Percentiles rank a stretch among this genome's conserved stretches.
These are phyloP conservation scores for Trichopria drosophilae DNA, from an alignment of 2,888 invertebrate species.

Conservation along the genomic window DNA sequence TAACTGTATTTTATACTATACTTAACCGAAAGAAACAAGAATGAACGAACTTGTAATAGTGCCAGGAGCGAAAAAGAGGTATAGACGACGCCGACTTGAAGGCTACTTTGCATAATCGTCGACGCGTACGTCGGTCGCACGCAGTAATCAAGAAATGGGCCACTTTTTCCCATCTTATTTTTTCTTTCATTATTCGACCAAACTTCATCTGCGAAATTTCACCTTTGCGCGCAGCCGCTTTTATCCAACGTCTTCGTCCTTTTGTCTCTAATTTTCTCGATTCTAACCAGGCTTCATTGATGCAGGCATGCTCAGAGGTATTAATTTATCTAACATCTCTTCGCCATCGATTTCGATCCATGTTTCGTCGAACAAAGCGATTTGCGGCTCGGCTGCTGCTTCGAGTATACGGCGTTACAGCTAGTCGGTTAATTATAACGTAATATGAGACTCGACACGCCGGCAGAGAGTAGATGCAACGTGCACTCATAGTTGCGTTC, in stretches of 20 bases:
- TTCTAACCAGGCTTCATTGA: too few relatives aligned
- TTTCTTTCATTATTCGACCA: constrained; percentile 5
- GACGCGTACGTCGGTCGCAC: constrained; percentile 35
- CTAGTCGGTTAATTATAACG: constrained; percentile 12
- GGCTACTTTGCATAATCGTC: constrained; percentile 45
- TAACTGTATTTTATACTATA: too few relatives aligned
- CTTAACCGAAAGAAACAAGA: too few relatives aligned
- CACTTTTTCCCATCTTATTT: constrained; percentile 31
- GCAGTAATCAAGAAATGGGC: constrained; percentile 43
- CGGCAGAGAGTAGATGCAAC: background rate
- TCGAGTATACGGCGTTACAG: constrained; percentile 3
- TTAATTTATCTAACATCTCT: too few relatives aligned
- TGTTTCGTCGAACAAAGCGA: too few relatives aligned
- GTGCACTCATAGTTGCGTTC: background rate
- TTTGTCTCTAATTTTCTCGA: too few relatives aligned
- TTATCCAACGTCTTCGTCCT: constrained; percentile 29
- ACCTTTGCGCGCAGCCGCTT: constrained; percentile 35
- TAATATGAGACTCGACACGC: constrained; percentile 6
- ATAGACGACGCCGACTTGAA: too few relatives aligned
- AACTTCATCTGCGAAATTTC: constrained; percentile 37
- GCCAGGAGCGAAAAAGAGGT: constrained; percentile 37
- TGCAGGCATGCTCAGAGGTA: too few relatives aligned
- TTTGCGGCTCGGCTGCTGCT: too few relatives aligned
- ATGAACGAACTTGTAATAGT: too few relatives aligned
- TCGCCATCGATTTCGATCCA: too few relatives aligned